Evolutionary conservation across 2,797 vertebrate species (phyloP).

Genomic region (Anableps anableps): DNA sequence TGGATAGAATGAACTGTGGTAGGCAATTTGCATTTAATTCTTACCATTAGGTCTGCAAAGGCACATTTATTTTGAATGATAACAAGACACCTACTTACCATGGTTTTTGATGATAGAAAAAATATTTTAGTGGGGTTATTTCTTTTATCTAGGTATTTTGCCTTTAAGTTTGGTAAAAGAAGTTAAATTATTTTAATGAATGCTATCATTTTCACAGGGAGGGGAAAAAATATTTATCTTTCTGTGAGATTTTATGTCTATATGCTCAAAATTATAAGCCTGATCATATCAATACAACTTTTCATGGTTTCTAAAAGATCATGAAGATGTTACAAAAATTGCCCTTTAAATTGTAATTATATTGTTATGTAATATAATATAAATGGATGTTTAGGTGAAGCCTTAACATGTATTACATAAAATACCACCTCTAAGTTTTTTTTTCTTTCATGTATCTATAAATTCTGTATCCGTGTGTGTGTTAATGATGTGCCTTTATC

Average conservation of each 20-base stretch:
- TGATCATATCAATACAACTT: conserved; percentile 6
- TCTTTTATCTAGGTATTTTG: not conserved
- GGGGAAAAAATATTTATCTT: not conserved
- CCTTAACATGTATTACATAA: conserved; percentile 14
- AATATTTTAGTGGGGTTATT: not conserved
- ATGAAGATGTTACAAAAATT: not conserved
- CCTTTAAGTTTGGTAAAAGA: conserved; percentile 3
- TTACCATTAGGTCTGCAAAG: not conserved
- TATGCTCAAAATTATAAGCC: not conserved
- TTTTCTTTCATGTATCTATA: conserved; percentile 41
- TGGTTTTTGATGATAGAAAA: not conserved
- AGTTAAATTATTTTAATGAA: conserved; percentile 10
- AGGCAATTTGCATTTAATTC: not conserved
- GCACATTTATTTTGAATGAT: conserved; percentile 6
- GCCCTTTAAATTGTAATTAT: conserved; percentile 11
- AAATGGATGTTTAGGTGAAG: conserved; percentile 18
- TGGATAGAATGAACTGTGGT: not conserved
- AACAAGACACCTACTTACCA: conserved; percentile 6
- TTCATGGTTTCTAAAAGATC: not conserved
- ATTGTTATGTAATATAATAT: conserved; percentile 25
- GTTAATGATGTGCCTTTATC: conserved; percentile 80
- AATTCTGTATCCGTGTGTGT: conserved; percentile 33
- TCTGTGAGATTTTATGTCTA: conserved; percentile 13
- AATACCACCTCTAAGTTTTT: conserved; percentile 28
- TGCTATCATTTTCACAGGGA: not conserved